Base-by-base conservation (phyloP, 2,113 vertebrate species). In the Chelonoidis abingdonii region DNA sequence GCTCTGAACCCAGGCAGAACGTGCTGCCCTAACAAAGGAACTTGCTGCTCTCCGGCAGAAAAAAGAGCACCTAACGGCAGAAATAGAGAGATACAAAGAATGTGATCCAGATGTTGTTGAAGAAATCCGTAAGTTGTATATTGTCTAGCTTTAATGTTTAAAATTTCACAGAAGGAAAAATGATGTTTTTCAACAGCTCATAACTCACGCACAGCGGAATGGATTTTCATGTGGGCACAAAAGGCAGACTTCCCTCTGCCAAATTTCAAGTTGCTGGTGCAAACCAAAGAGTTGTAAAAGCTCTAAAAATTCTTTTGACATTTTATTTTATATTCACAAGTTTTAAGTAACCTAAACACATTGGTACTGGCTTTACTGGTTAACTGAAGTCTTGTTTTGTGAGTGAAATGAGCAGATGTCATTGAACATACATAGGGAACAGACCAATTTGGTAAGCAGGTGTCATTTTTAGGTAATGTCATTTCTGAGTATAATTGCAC, bases 41-140 rank as follows among this genome's bases (percentile, higher is more conserved):
- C 97, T 99, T 86, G 91, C 97, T 93, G 94, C 96, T 54, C 98
- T 99, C 94, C 98, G 92, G 88, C 96, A 99, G 82, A 97, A 99
- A 93, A 98, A 96, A 56, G 97, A 98, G 35, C 98, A 98, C 84
- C 98, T 99, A 22, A 98, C 98, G 95, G 90, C 98, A 21, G 99
- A 99, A 94, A 78, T 99, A 97, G 99, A 99, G 86, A 99, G 99
- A 94, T 99, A 99, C 97, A 98, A 97, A 96, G 99, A 99, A 87
- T 99, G 99, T 96, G 99, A 99, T 96, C 99, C 99, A 4, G 98
- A 99, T 21, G 98, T 99, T 5, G 72, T 99, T 19, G 98, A 99
- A 96, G 98, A 99, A 96, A 99, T 99, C 88, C 99, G 99, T 99
- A 98, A 99, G 99, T 99, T 91, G 10, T 82, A 2, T 86, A 21